phyloP scores from a whole-genome alignment of 2,113 vertebrate genomes.

The Petromus typicus region DNA sequence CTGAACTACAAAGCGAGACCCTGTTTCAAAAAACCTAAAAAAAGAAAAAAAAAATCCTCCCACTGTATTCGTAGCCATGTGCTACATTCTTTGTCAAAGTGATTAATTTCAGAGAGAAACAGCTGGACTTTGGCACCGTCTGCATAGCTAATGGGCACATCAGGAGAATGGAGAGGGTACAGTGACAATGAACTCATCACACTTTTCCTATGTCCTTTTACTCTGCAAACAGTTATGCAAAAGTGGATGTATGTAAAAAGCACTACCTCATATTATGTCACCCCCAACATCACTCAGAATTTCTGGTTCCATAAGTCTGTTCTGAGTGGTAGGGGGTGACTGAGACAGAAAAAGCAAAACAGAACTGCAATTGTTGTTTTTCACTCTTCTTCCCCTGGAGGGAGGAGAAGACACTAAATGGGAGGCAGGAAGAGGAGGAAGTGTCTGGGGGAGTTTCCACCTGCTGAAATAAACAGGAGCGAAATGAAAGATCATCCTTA shows the following conservation, averaged over 20 bases:
- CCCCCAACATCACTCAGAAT: neutral
- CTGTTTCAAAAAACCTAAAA: too few species aligned
- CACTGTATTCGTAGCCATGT: neutral
- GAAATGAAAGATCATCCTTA: slow-evolving; percentile 28
- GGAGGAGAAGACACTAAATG: slow-evolving; percentile 41
- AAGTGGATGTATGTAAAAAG: neutral
- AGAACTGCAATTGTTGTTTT: slow-evolving; percentile 1
- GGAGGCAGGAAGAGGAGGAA: slow-evolving; percentile 32
- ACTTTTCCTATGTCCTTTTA: neutral
- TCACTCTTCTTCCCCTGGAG: slow-evolving; percentile 11
- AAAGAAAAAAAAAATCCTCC: too few species aligned
- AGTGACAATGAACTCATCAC: neutral
- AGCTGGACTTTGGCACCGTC: neutral
- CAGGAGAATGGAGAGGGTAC: neutral
- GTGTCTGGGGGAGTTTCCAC: neutral
- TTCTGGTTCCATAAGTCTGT: neutral
- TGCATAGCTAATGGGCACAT: neutral
- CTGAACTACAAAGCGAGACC: too few species aligned
- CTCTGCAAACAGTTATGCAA: slow-evolving; percentile 8
- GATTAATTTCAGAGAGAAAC: neutral
- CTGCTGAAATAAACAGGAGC: slow-evolving; percentile 2
- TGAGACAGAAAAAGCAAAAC: neutral
- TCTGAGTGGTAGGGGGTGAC: neutral
- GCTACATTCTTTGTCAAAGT: neutral
- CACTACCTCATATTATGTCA: neutral